A percentile compares a stretch with the other conserved stretches of the same genome.
These are phyloP conservation scores for Aphrophora alni DNA, from an alignment of 2,888 invertebrate genomes.

Conservation along the genomic window DNA sequence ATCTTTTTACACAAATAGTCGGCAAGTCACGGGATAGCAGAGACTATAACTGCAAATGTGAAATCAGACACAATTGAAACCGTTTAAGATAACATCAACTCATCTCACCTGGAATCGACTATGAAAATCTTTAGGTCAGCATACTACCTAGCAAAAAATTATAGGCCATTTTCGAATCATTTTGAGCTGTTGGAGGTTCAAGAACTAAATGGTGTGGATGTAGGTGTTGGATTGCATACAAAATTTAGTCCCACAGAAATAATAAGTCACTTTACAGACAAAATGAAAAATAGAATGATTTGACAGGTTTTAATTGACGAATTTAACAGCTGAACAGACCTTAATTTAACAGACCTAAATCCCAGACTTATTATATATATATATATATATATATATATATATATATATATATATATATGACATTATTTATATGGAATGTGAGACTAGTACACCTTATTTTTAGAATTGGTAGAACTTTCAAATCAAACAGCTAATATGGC, in stretches of 20 bases:
- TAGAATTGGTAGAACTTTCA: constrained; percentile 23
- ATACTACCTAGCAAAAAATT: constrained; percentile 9
- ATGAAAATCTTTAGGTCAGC: constrained; percentile 9
- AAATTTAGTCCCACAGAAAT: constrained; percentile 10
- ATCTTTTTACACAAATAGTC: not conserved
- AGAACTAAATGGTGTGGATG: constrained; percentile 17
- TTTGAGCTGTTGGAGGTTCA: constrained; percentile 8
- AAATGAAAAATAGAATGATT: too few relatives aligned
- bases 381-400: too few relatives aligned
- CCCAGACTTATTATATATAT: too few relatives aligned
- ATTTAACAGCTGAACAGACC: too few relatives aligned
- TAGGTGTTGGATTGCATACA: constrained; percentile 18
- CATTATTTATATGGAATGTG: constrained; percentile 48
- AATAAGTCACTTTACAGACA: constrained; percentile 15
- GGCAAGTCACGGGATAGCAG: not conserved
- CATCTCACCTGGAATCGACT: constrained; percentile 12
- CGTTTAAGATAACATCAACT: not conserved
- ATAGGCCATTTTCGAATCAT: constrained; percentile 10
- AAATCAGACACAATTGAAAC: not conserved
- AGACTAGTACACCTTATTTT: constrained; percentile 12
- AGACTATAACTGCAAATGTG: not conserved
- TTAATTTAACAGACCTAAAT: not conserved
- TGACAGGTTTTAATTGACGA: too few relatives aligned
- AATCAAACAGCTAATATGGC: too few relatives aligned
- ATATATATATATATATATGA: constrained; percentile 13